These are phyloP conservation scores for Metopia argyrocephala DNA, from an alignment of 2,888 invertebrate genomes.

Conservation along the genomic window DNA sequence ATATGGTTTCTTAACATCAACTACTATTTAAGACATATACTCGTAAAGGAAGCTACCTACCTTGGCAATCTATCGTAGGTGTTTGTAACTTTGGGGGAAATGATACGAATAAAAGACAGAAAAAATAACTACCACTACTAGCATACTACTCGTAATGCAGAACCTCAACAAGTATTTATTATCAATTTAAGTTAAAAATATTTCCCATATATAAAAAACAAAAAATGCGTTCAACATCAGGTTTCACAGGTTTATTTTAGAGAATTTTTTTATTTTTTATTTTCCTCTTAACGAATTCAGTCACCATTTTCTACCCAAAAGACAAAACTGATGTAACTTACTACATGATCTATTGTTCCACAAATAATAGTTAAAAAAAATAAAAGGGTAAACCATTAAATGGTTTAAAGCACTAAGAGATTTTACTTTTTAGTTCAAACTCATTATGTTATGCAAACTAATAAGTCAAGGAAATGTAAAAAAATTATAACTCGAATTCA, in stretches of 20 bases:
- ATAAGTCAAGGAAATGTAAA: no score
- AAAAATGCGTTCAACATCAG: not conserved
- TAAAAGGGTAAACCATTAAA: no score
- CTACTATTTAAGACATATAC: not conserved
- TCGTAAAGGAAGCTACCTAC: no score
- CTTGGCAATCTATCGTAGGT: no score
- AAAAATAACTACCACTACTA: not conserved
- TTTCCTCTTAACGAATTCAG: not conserved
- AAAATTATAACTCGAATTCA: no score
- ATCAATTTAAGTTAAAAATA: slow-evolving; percentile 54
- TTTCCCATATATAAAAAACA: slow-evolving; percentile 22
- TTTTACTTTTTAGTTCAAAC: no score
- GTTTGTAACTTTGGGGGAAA: no score
- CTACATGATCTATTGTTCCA: not conserved
- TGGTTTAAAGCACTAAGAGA: no score
- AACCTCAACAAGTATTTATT: slow-evolving; percentile 52
- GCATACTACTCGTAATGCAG: not conserved
- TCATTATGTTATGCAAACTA: no score
- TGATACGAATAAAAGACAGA: no score
- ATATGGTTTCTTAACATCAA: slow-evolving; percentile 32
- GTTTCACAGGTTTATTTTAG: not conserved
- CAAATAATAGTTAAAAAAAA: no score
- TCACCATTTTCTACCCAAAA: not conserved
- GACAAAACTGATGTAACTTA: not conserved
- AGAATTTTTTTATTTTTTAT: not conserved